phyloP scores from a whole-genome alignment of 2,113 vertebrate species.

The Nicator chloris region DNA sequence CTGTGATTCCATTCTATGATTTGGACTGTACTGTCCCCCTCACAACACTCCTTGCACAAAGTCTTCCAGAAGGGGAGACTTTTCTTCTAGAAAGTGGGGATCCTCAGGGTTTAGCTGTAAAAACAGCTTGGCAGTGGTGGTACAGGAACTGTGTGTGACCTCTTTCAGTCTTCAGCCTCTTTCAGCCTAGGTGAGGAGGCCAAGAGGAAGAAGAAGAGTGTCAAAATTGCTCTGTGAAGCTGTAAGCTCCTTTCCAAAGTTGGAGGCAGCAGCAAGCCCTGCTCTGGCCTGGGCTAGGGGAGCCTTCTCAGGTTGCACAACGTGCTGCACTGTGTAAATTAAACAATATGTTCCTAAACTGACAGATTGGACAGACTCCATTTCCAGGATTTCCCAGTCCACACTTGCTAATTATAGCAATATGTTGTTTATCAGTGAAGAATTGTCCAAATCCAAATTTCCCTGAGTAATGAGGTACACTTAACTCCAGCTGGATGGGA shows the following conservation, averaged over 20 bases:
- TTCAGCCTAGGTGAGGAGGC: neutral
- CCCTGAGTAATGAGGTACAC: constrained; percentile 55
- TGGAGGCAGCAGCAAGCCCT: neutral
- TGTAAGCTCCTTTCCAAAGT: neutral
- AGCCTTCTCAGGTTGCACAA: constrained; percentile 20
- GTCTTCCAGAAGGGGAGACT: neutral
- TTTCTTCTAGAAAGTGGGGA: neutral
- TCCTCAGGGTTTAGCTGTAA: neutral
- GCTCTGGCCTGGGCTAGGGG: neutral
- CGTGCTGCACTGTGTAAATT: constrained; percentile 5
- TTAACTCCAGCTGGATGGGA: constrained; percentile 59
- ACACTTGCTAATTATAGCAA: constrained; percentile 58
- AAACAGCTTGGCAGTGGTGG: neutral
- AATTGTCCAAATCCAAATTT: constrained; percentile 58
- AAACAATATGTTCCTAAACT: constrained; percentile 6
- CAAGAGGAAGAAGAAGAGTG: neutral
- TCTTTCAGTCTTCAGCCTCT: neutral
- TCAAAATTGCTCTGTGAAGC: neutral
- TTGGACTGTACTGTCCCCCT: neutral
- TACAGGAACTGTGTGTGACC: fast-evolving
- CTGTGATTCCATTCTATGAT: neutral
- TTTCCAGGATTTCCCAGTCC: constrained; percentile 55
- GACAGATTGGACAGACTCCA: constrained; percentile 45
- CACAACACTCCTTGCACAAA: neutral
- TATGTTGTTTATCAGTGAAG: constrained; percentile 59